Evolutionary conservation across 2,888 invertebrate species (phyloP), one percentile per base, ranked within the genome.

Genomic region (Alloscopus bannaensis): DNA sequence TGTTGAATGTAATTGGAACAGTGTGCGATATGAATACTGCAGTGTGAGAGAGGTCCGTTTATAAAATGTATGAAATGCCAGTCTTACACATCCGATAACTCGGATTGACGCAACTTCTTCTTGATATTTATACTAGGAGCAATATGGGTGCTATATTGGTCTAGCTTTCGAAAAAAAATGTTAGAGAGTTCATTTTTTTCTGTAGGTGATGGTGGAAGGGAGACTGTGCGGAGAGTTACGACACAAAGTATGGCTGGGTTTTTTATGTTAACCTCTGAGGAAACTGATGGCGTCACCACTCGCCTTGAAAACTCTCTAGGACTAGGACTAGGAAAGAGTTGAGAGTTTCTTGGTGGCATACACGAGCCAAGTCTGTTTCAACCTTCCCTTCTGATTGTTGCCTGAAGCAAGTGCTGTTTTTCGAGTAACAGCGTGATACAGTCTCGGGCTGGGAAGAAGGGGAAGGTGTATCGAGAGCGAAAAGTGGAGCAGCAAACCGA

Each of bases 241-340:
- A 18, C 2, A 16, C n/a, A 29, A 16, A 3, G 52, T 22, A 20
- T 16, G 6, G 28, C 29, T 8, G 26, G 6, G 55, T 20, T 55
- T 55, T 24, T 26, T 11, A n/a, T 20, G 6, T 57, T 52, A 4
- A 20, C 29, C 57, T 18, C 4, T n/a, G 47, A n/a, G 47, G 4
- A 36, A 36, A n/a, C 11, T n/a, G 47, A 47, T 47, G 47, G 47
- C 66, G 66, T 66, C 66, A 69, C 3, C 26, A 42, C 55, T 45
- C 57, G 57, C 69, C 69, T 69, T 69, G 69, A 66, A 66, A 66
- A 4, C 20, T 55, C n/a, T n/a, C n/a, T n/a, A n/a, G n/a, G n/a
- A n/a, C n/a, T n/a, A n/a, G n/a, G 40, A 13, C 13, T 11, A 11
- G 40, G 40, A 8, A 26, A 11, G 50, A 47, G 50, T 47, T 47